Base-by-base conservation (phyloP, 2,113 vertebrate genomes). In the Dipodomys stephensi region DNA sequence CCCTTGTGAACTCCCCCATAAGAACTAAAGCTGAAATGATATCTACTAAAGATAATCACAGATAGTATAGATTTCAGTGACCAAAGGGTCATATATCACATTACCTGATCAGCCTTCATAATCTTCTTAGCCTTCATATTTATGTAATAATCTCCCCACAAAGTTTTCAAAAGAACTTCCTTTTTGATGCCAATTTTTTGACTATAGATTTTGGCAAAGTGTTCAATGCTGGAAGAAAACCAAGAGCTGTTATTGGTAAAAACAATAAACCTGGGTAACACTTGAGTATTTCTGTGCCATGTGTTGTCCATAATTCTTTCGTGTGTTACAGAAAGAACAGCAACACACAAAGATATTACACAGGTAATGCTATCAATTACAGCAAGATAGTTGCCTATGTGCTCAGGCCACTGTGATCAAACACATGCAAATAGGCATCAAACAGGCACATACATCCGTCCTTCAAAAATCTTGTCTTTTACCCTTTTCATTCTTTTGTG, bases 141-240 rank as follows among this genome's bases (percentile, higher is more conserved):
- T 87, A 99, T 98, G 92, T 99, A 99, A 96, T 99, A 99, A 97
- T 99, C 99, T 95, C 99, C 99, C 99, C 99, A 99, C 69, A 99
- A 98, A 0, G 99, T 99, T 98, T 99, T 99, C 95, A 98, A 96
- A 88, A 99, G 98, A 71, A 99, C 98, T 49, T 98, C 98, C 6
- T 97, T 89, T 81, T 97, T 99, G 77, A 99, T 99, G 57, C 99
- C 99, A 98, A 99, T 99, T 93, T 98, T 99, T 95, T 99, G 96
- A 97, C 99, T 99, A 97, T 99, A 99, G 92, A 99, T 98, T 71
- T 98, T 95, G 44, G 99, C 99, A 98, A 99, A 99, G 96, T 99
- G 99, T 91, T 98, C 98, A 91, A 99, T 98, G 88, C 99, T 99
- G 95, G 83, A 97, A 98, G 93, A 83, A 97, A 96, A 97, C 4